phyloP scores from a whole-genome alignment of 2,113 vertebrate genomes.

The Leptocoma aspasia region DNA sequence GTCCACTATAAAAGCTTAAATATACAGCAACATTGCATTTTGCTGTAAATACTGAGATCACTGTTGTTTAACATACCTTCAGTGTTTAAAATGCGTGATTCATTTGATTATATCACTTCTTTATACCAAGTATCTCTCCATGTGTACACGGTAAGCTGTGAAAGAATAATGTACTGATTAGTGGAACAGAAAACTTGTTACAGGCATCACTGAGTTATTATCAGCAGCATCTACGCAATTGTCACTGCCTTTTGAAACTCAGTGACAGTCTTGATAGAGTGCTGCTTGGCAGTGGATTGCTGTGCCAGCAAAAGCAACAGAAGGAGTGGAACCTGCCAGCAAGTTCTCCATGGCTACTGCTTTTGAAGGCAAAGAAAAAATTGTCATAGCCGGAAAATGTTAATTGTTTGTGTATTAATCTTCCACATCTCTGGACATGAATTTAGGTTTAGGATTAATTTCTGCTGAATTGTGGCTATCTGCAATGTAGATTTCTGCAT shows the following conservation, averaged over 20 bases:
- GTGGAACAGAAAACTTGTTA: neutral
- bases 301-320: slow-evolving; percentile 6
- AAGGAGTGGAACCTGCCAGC: neutral
- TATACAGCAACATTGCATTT: neutral
- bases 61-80: neutral
- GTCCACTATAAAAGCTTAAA: neutral
- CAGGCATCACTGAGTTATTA: slow-evolving; percentile 12
- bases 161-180: neutral
- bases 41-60: neutral
- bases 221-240: neutral
- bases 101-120: neutral
- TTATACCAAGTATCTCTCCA: neutral
- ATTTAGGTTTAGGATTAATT: neutral
- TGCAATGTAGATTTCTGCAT: neutral
- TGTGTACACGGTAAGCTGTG: neutral
- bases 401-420: neutral
- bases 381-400: neutral
- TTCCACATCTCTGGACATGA: neutral
- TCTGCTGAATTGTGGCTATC: neutral
- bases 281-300: neutral
- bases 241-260: neutral
- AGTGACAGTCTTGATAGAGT: neutral
- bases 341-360: neutral
- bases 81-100: neutral
- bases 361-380: neutral